Conservation (phyloP, 2,888 invertebrate genomes). For the Cryptocephalus moraei region DNA sequence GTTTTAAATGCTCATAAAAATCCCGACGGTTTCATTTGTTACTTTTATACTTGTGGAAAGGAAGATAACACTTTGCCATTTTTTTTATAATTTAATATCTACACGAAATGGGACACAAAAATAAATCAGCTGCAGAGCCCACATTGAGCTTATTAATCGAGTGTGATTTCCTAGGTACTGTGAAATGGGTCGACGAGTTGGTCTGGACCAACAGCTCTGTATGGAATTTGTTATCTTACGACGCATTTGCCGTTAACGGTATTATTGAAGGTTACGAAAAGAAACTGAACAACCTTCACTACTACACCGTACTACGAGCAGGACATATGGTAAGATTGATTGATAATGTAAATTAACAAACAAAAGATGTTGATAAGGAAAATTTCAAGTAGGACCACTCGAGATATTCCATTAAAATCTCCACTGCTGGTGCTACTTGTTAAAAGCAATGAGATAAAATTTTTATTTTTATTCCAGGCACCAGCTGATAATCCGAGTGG, state of each 20-base stretch:
- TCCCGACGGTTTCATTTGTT: too few species aligned
- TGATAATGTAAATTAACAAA: not conserved
- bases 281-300: constrained; percentile 51
- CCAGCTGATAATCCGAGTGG: constrained; percentile 20
- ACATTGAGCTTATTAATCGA: not conserved
- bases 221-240: constrained; percentile 28
- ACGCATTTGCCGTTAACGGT: constrained; percentile 47
- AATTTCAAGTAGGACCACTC: too few species aligned
- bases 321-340: constrained; percentile 55
- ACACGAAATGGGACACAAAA: too few species aligned
- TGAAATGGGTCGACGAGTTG: not conserved
- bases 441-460: not conserved
- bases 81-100: too few species aligned
- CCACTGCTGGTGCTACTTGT: too few species aligned
- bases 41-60: too few species aligned
- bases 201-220: not conserved
- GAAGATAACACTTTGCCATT: too few species aligned
- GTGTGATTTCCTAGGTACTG: constrained; percentile 6
- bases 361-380: too few species aligned
- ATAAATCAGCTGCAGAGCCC: too few species aligned
- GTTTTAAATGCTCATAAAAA: too few species aligned
- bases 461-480: constrained; percentile 15
- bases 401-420: too few species aligned
- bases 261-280: constrained; percentile 60
- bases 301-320: constrained; percentile 65